phyloP scores from a whole-genome alignment of 1,140 invertebrate species.

The Cecropterus lyciades region DNA sequence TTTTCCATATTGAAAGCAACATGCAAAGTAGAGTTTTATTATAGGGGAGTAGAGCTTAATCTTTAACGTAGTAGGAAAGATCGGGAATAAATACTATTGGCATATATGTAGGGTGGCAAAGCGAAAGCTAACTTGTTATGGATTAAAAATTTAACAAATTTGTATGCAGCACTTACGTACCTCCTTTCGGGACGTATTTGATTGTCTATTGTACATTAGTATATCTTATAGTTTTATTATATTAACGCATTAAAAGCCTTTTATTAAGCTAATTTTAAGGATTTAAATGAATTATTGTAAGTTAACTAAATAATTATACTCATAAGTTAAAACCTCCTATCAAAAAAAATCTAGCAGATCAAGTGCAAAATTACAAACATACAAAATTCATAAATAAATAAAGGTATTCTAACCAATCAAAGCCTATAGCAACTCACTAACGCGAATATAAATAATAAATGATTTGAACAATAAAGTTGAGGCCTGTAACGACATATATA shows the following conservation, averaged over 20 bases:
- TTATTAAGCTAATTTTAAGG: too few relatives aligned
- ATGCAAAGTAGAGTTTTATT: not conserved
- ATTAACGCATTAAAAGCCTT: not conserved
- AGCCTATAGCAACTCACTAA: constrained; percentile 4
- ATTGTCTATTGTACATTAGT: not conserved
- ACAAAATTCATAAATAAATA: not conserved
- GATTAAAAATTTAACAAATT: constrained; percentile 19
- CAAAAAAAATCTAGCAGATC: not conserved
- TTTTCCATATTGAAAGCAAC: not conserved
- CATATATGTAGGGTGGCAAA: constrained; percentile 10
- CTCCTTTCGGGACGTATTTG: not conserved
- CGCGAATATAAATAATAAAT: constrained; percentile 8
- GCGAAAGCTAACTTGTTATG: not conserved
- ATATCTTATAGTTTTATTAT: too few relatives aligned
- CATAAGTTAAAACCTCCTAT: not conserved
- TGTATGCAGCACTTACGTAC: constrained; percentile 13
- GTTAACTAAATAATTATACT: too few relatives aligned
- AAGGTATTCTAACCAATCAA: constrained; percentile 1
- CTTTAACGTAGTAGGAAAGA: not conserved
- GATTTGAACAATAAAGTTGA: not conserved
- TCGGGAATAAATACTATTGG: constrained; percentile 14
- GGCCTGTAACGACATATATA: not conserved
- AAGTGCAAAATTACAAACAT: not conserved
- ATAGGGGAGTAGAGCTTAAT: not conserved
- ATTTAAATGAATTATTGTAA: too few relatives aligned